phyloP scores from a whole-genome alignment of 2,797 vertebrate species.

The Paratrypauchen microcephalus region DNA sequence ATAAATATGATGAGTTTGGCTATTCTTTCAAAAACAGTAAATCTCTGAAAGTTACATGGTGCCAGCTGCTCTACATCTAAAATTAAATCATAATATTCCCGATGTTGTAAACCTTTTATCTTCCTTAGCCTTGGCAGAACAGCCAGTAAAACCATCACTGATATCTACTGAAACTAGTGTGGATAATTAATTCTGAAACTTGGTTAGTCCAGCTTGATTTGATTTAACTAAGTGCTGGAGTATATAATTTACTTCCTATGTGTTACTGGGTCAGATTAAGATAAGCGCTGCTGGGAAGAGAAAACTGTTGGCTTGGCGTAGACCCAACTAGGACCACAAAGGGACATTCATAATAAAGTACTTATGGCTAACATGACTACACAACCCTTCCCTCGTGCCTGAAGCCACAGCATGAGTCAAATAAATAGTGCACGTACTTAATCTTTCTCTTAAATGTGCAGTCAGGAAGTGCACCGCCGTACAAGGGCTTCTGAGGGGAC shows the following conservation, averaged over 20 bases:
- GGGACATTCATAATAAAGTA: conserved; percentile 44
- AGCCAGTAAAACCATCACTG: conserved; percentile 18
- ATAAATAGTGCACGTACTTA: conserved; percentile 46
- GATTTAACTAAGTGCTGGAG: conserved; percentile 21
- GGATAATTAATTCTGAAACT: conserved; percentile 42
- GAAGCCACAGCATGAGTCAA: conserved; percentile 33
- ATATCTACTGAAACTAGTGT: conserved; percentile 15
- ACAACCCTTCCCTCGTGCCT: conserved; percentile 8
- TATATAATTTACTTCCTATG: conserved; percentile 20
- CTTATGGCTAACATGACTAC: conserved; percentile 38
- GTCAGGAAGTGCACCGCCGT: conserved; percentile 45
- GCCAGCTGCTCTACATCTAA: neutral
- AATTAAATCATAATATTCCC: neutral
- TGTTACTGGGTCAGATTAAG: conserved; percentile 33
- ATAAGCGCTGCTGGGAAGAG: conserved; percentile 31
- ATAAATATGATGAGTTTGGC: neutral
- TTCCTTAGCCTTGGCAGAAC: conserved; percentile 8
- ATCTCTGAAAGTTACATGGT: neutral
- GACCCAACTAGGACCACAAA: conserved; percentile 49
- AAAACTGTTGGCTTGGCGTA: conserved; percentile 47
- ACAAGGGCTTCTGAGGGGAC: conserved; percentile 26
- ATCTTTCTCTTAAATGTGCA: conserved; percentile 30
- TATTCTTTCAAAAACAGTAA: neutral
- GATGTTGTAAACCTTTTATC: neutral
- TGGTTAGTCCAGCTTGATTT: conserved; percentile 29